phyloP scores from a whole-genome alignment of 2,113 vertebrate genomes.

The Deroptyus accipitrinus region DNA sequence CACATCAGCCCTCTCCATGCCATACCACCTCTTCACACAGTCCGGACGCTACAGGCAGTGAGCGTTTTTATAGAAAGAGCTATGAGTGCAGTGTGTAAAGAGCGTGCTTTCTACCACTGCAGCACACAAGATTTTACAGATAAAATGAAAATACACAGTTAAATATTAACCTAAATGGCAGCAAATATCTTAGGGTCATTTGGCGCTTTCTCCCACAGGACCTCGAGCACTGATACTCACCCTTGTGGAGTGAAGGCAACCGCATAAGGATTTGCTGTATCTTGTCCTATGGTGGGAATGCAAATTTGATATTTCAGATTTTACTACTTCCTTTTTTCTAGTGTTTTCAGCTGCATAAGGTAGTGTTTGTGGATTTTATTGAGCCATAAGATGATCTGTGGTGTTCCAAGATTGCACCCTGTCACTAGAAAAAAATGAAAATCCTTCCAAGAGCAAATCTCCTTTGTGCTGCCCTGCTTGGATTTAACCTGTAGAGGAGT shows the following conservation, averaged over 20 bases:
- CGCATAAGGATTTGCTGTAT: not conserved
- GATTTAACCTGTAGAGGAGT: not conserved
- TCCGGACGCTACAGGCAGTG: not conserved
- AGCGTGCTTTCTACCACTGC: not conserved
- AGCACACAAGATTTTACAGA: not conserved
- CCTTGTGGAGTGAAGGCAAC: not conserved
- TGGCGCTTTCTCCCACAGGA: not conserved
- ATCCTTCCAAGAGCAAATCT: not conserved
- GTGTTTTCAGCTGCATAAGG: not conserved
- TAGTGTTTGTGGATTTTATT: not conserved
- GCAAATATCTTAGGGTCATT: not conserved
- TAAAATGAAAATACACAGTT: not conserved
- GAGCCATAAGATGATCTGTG: not conserved
- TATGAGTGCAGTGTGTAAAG: not conserved
- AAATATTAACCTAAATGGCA: constrained; percentile 36
- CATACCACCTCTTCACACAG: not conserved
- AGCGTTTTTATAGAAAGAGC: not conserved
- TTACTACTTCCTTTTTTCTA: not conserved
- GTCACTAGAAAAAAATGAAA: not conserved
- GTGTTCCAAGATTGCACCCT: not conserved
- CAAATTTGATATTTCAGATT: not conserved
- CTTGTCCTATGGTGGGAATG: not conserved
- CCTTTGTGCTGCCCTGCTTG: not conserved
- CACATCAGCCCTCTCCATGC: not conserved
- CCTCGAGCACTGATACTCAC: not conserved